Evolutionary conservation across 2,797 vertebrate species (phyloP).

Genomic region (Lateolabrax maculatus): DNA sequence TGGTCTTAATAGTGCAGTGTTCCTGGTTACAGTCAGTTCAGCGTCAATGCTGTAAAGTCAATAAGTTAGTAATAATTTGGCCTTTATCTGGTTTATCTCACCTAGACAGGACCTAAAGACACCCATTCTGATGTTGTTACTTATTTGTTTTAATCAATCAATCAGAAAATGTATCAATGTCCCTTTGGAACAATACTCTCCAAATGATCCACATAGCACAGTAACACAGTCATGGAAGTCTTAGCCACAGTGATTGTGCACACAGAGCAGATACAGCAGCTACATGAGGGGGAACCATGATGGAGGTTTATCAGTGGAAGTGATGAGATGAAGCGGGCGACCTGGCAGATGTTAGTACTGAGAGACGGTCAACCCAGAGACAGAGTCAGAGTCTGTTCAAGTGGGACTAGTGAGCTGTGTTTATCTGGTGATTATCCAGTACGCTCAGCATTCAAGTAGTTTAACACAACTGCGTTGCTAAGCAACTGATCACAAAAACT

Average conservation of each 20-base stretch:
- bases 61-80: not conserved
- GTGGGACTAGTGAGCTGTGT: not conserved
- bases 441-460: conserved; percentile 15
- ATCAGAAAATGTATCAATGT: not conserved
- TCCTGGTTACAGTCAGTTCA: not conserved
- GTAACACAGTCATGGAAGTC: not conserved
- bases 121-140: too few species aligned
- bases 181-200: conserved; percentile 52
- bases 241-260: too few species aligned
- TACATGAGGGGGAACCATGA: not conserved
- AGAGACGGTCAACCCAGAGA: conserved; percentile 50
- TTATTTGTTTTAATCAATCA: not conserved
- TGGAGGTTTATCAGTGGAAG: not conserved
- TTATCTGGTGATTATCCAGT: conserved; percentile 22
- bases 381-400: conserved; percentile 9
- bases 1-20: not conserved
- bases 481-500: conserved; percentile 38
- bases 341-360: conserved; percentile 3
- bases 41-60: not conserved
- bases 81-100: not conserved
- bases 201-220: conserved; percentile 1
- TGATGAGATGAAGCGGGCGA: not conserved
- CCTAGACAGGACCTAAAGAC: too few species aligned
- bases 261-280: not conserved
- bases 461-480: conserved; percentile 42